These are phyloP conservation scores for Pycnomerus fuliginosus DNA, from an alignment of 2,888 invertebrate genomes.

Conservation along the genomic window DNA sequence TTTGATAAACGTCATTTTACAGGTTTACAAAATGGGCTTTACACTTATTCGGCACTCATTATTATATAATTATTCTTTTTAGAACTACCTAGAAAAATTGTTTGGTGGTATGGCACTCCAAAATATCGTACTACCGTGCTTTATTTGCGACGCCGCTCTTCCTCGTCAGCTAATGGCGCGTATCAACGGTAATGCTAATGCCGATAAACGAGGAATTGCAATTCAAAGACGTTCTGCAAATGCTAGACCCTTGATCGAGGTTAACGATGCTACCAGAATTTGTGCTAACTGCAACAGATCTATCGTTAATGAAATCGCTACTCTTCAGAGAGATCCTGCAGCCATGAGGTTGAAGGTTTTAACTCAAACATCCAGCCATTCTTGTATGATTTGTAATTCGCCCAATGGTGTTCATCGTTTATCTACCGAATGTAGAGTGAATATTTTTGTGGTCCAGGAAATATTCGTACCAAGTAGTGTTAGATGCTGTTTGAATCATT, in stretches of 20 bases:
- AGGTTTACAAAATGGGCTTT: too few relatives aligned
- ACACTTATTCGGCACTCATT: too few relatives aligned
- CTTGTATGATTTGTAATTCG: slow-evolving; percentile 6
- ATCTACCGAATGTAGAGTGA: background rate
- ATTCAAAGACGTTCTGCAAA: background rate
- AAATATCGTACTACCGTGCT: too few relatives aligned
- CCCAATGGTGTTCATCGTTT: background rate
- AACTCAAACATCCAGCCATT: background rate
- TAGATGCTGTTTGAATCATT: background rate
- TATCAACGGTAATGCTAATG: background rate
- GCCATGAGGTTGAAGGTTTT: background rate
- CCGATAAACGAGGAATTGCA: background rate
- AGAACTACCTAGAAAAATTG: too few relatives aligned
- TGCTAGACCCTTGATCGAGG: background rate
- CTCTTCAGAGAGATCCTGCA: background rate
- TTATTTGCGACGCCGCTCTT: background rate
- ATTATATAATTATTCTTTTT: too few relatives aligned
- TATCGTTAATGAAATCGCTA: background rate
- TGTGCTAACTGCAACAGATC: background rate
- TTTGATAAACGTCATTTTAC: too few relatives aligned
- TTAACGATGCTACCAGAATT: background rate
- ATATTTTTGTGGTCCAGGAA: background rate
- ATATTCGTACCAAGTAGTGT: background rate
- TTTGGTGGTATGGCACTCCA: too few relatives aligned
- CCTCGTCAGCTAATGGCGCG: background rate